Conservation (phyloP, 2,797 vertebrate genomes). For the Aeoliscus strigatus region DNA sequence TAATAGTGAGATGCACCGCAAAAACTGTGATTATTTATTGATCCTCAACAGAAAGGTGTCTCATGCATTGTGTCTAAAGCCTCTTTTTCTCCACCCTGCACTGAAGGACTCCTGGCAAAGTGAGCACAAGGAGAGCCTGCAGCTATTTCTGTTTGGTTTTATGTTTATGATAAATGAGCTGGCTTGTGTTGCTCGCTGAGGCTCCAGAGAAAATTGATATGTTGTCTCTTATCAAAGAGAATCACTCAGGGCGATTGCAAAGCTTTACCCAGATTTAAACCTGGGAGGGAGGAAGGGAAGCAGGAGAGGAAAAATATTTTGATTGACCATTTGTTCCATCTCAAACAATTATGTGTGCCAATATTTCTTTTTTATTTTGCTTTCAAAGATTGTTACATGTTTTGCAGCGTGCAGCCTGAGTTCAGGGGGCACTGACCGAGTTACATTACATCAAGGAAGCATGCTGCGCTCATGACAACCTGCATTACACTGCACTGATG, state of each 20-base stretch:
- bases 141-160: slow-evolving; percentile 55
- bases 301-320: slow-evolving; percentile 25
- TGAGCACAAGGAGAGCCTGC: slow-evolving; percentile 18
- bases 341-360: slow-evolving; percentile 23
- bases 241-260: slow-evolving; percentile 13
- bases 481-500: slow-evolving; percentile 59
- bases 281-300: background rate
- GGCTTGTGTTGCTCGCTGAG: slow-evolving; percentile 17
- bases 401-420: slow-evolving; percentile 27
- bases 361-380: slow-evolving; percentile 7
- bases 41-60: background rate
- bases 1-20: background rate
- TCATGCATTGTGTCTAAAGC: too few relatives aligned
- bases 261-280: slow-evolving; percentile 13
- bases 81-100: background rate
- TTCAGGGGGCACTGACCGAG: slow-evolving; percentile 42
- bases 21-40: background rate
- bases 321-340: slow-evolving; percentile 38
- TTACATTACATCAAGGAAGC: slow-evolving; percentile 54
- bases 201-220: slow-evolving; percentile 31
- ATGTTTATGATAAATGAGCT: slow-evolving; percentile 51
- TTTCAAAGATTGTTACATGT: background rate
- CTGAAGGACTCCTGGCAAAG: slow-evolving; percentile 32
- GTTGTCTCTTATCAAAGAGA: slow-evolving; percentile 21
- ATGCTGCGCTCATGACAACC: slow-evolving; percentile 55